These are phyloP conservation scores for Aphaenogaster floridana DNA, from an alignment of 1,140 invertebrate genomes.

Conservation along the genomic window DNA sequence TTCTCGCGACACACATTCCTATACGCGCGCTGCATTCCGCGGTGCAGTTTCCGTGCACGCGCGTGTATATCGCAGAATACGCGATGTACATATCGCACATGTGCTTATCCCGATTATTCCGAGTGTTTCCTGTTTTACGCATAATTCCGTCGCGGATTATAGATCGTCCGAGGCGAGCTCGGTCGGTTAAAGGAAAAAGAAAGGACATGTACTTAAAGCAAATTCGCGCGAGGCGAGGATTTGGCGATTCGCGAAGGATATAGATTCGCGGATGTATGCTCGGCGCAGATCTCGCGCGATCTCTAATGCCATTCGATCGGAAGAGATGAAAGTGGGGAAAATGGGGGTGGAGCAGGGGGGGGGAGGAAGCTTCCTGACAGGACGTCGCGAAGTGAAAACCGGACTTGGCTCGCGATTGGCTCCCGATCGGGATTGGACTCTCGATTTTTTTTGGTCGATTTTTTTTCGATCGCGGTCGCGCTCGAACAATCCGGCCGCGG, in stretches of 20 bases:
- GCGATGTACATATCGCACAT: background rate
- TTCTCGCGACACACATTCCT: background rate
- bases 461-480: background rate
- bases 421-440: background rate
- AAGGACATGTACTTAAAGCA: background rate
- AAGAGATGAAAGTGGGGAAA: background rate
- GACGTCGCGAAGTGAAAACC: background rate
- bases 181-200: background rate
- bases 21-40: background rate
- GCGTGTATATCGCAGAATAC: background rate
- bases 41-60: background rate
- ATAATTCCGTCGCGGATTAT: background rate
- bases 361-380: background rate
- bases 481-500: constrained; percentile 10
- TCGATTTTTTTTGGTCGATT: background rate
- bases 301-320: background rate
- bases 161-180: background rate
- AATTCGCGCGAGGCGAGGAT: background rate
- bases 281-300: constrained; percentile 4
- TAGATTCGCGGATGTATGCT: background rate
- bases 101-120: background rate
- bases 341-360: background rate
- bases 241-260: background rate
- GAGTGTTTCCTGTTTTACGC: background rate
- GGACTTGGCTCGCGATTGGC: background rate